phyloP scores from a whole-genome alignment of 1,140 invertebrate species.

The Aradophagus sp. region DNA sequence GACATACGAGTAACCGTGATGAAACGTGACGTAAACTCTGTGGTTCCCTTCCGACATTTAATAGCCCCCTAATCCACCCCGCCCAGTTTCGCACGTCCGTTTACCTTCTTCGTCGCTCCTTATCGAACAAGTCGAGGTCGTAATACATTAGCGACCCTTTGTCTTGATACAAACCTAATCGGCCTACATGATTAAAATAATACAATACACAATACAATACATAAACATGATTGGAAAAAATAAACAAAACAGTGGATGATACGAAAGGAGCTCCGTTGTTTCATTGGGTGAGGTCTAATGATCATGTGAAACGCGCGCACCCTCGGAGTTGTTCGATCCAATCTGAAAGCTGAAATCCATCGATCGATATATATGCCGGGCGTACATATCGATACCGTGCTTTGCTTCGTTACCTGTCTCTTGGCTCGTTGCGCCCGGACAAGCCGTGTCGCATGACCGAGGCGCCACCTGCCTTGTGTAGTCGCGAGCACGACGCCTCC shows the following conservation, averaged over 20 bases:
- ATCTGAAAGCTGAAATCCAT: slow-evolving; percentile 61
- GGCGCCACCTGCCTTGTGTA: slow-evolving; percentile 6
- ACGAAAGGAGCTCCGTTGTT: slow-evolving; percentile 19
- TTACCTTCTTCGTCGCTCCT: neutral
- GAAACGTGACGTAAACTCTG: slow-evolving; percentile 43
- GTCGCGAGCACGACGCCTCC: slow-evolving; percentile 8
- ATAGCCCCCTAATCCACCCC: neutral
- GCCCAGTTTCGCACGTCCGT: neutral
- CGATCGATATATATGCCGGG: slow-evolving; percentile 35
- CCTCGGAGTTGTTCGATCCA: slow-evolving; percentile 51
- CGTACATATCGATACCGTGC: slow-evolving; percentile 24
- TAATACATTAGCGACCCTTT: slow-evolving; percentile 62
- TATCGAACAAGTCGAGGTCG: no score
- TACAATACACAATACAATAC: slow-evolving; percentile 64
- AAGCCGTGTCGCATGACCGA: no score
- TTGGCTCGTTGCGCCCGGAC: no score
- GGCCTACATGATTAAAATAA: slow-evolving; percentile 70
- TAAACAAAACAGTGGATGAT: slow-evolving; percentile 64
- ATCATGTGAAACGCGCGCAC: slow-evolving; percentile 36
- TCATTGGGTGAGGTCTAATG: slow-evolving; percentile 30
- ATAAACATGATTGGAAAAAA: slow-evolving; percentile 66
- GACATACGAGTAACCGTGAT: slow-evolving; percentile 60
- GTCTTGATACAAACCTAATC: slow-evolving; percentile 71
- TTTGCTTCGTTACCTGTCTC: slow-evolving; percentile 14
- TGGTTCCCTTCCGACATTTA: slow-evolving; percentile 6